phyloP scores from a whole-genome alignment of 2,888 invertebrate genomes.

The Cantharis lateralis region DNA sequence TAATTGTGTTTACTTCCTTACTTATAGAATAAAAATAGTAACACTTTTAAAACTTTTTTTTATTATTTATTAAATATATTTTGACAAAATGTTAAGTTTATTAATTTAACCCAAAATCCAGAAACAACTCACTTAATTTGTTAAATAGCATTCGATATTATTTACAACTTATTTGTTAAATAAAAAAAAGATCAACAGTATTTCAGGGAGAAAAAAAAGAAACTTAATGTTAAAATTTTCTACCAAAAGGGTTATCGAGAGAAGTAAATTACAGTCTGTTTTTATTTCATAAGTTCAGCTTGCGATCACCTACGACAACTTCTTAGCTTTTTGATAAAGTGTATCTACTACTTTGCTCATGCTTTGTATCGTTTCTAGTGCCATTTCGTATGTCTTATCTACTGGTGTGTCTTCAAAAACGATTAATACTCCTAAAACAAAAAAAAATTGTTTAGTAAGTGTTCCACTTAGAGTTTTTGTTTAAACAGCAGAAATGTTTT shows the following conservation, averaged over 20 bases:
- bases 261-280: conserved; percentile 29
- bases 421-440: conserved; percentile 77
- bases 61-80: not conserved
- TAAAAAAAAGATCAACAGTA: conserved; percentile 19
- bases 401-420: conserved; percentile 94
- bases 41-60: not conserved
- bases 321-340: conserved; percentile 98
- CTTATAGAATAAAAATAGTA: not conserved
- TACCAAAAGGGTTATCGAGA: conserved; percentile 21
- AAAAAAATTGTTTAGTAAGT: not conserved
- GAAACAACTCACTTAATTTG: not conserved
- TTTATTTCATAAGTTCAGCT: conserved; percentile 21
- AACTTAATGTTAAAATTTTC: conserved; percentile 10
- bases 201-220: conserved; percentile 6
- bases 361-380: conserved; percentile 95
- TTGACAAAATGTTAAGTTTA: not conserved
- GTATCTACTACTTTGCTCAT: conserved; percentile 99
- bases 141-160: not conserved
- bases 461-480: too few relatives aligned
- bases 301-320: conserved; percentile 77
- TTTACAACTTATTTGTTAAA: conserved; percentile 8
- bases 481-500: too few relatives aligned
- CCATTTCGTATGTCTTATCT: conserved; percentile 97
- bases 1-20: not conserved
- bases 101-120: not conserved